Percentiles rank a stretch among this genome's conserved stretches.
Conservation (phyloP, 2,113 vertebrate genomes). For the Neoarius graeffei region DNA sequence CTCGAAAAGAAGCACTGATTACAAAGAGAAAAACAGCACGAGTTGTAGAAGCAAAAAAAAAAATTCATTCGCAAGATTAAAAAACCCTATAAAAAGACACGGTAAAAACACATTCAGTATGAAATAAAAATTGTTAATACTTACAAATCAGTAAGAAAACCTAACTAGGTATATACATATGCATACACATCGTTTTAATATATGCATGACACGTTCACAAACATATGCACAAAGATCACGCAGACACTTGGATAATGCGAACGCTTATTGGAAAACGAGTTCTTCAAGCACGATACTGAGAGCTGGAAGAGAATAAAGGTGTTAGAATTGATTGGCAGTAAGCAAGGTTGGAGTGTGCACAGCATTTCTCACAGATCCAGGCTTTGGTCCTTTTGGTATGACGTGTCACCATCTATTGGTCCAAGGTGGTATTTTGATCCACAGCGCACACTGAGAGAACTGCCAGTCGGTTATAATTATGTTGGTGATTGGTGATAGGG, state of each 20-base stretch:
- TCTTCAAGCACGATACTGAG: constrained; percentile 33
- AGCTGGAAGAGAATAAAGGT: constrained; percentile 40
- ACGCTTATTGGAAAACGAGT: not conserved
- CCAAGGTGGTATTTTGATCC: constrained; percentile 48
- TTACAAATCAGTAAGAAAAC: constrained; percentile 71
- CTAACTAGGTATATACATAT: constrained; percentile 62
- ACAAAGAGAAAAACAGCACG: constrained; percentile 71
- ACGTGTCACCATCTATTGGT: constrained; percentile 63
- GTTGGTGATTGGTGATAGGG: constrained; percentile 27
- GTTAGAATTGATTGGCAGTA: constrained; percentile 62
- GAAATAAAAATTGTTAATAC: constrained; percentile 79
- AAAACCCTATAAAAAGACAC: constrained; percentile 63
- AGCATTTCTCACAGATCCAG: constrained; percentile 9
- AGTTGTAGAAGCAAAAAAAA: constrained; percentile 62
- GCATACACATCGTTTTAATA: constrained; percentile 50
- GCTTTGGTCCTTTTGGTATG: constrained; percentile 40
- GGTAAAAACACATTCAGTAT: constrained; percentile 77
- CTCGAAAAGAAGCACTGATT: constrained; percentile 71
- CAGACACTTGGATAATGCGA: constrained; percentile 2
- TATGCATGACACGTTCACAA: constrained; percentile 67
- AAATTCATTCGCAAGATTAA: constrained; percentile 55
- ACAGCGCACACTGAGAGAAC: not conserved
- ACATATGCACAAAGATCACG: constrained; percentile 52
- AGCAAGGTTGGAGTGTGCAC: constrained; percentile 44
- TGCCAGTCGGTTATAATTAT: constrained; percentile 4